Evolutionary conservation across 2,888 invertebrate genomes (phyloP).

Genomic region (Melitaea athalia): DNA sequence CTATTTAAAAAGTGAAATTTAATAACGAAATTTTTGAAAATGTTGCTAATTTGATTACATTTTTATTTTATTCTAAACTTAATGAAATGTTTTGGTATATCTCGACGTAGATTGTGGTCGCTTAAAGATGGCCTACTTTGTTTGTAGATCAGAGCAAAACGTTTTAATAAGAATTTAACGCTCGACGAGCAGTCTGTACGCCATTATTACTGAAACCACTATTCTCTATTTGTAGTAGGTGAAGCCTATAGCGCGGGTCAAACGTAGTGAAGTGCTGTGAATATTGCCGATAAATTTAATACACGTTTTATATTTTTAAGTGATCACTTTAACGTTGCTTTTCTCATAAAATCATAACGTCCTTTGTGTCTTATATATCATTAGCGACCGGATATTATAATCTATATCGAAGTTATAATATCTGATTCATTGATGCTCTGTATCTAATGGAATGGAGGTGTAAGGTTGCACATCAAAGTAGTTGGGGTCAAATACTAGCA

Average conservation of each 20-base stretch:
- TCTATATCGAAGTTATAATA: too few relatives aligned
- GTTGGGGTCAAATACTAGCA: too few relatives aligned
- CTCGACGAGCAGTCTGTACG: conserved; percentile 53
- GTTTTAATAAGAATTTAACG: conserved; percentile 68
- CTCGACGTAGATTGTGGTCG: background rate
- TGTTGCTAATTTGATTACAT: too few relatives aligned
- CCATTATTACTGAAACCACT: conserved; percentile 67
- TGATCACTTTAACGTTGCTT: background rate
- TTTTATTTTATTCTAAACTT: too few relatives aligned
- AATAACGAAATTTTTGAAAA: too few relatives aligned
- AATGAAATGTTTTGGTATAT: background rate
- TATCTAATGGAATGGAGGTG: too few relatives aligned
- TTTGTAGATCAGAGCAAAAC: conserved; percentile 34
- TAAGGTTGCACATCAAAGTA: too few relatives aligned
- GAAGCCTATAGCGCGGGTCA: conserved; percentile 61
- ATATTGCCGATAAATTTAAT: conserved; percentile 16
- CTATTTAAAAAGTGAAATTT: too few relatives aligned
- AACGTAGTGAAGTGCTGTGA: conserved; percentile 46
- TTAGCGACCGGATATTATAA: too few relatives aligned
- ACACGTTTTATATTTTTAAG: background rate
- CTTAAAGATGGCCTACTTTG: conserved; percentile 10
- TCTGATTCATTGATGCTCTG: too few relatives aligned
- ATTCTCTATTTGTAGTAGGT: conserved; percentile 71
- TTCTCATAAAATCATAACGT: background rate
- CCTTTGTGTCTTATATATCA: too few relatives aligned